Evolutionary conservation across 2,888 invertebrate genomes (phyloP).

Genomic region (Congeria kusceri): DNA sequence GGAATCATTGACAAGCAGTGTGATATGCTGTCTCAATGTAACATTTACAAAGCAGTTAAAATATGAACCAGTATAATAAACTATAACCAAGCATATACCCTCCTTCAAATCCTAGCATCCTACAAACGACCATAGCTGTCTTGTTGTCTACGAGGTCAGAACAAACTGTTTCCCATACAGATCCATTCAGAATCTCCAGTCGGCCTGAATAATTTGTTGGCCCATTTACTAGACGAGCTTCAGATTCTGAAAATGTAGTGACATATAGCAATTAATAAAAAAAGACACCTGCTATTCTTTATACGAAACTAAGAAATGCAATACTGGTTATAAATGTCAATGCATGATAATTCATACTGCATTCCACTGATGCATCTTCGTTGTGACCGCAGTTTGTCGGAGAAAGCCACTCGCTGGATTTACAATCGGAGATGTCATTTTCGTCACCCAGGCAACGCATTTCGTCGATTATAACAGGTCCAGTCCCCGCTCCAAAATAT

Average conservation of each 20-base stretch:
- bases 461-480: conserved; percentile 3
- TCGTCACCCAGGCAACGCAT: conserved; percentile 5
- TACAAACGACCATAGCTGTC: conserved; percentile 3
- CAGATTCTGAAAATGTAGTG: neutral
- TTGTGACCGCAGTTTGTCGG: neutral
- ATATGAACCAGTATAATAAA: too few relatives aligned
- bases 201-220: neutral
- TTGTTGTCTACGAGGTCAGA: conserved; percentile 9
- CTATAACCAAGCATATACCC: neutral
- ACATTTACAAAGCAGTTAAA: too few relatives aligned
- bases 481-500: neutral
- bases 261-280: too few relatives aligned
- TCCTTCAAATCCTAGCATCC: conserved; percentile 20
- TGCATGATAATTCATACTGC: neutral
- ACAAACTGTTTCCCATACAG: conserved; percentile 21
- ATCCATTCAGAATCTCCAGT: neutral
- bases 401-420: conserved; percentile 7
- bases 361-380: conserved; percentile 1
- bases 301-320: too few relatives aligned
- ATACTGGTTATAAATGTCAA: too few relatives aligned
- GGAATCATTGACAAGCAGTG: too few relatives aligned
- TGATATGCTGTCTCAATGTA: too few relatives aligned
- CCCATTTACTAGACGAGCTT: neutral
- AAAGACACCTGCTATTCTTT: too few relatives aligned
- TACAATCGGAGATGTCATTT: conserved; percentile 10